Base-by-base conservation (phyloP, 2,797 vertebrate species). In the Centropyge bicolor region DNA sequence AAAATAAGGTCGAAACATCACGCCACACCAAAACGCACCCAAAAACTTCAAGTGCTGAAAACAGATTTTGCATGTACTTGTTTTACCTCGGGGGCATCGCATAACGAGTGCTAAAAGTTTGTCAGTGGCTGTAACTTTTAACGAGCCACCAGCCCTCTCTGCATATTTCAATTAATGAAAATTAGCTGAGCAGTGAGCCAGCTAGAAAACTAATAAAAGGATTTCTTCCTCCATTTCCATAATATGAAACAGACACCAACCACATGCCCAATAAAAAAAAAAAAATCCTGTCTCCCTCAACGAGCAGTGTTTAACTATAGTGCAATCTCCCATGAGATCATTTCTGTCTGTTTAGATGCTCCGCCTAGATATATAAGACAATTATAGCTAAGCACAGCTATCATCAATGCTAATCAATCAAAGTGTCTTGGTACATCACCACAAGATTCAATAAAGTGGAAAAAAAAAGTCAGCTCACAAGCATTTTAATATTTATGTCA, bases 91-190 rank as follows among this genome's bases (percentile, higher is more conserved):
- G n/a, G 22, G 14, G 12, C 41, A 51, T 14, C 41, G 46, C 10
- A 17, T 60, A 27, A 38, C 20, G 57, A 11, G 22, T 17, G 35
- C 55, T 51, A 45, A 0, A 13, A 16, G 11, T n/a, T 12, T 65
- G 22, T 20, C 19, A 65, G 51, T 31, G 19, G 4, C 22, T 16
- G 22, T n/a, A 55, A 69, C 68, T 61, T 66, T 63, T 45, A 60
- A 60, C 43, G 27, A 70, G n/a, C 11, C 49, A 57, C n/a, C 62
- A 64, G 56, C 8, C 3, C 8, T 40, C 51, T 78, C 45, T 49
- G 56, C 41, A 40, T 45, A 24, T 62, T 57, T 65, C 5, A 71
- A 17, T 71, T 49, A 67, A 80, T 35, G n/a, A 10, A 51, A 76
- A 70, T 57, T 5, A 64, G 55, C 16, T 24, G 69, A 75, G 35